Evolutionary conservation across 2,797 vertebrate species (phyloP), one percentile per base, ranked within the genome.

Genomic region (Staurois parvus): DNA sequence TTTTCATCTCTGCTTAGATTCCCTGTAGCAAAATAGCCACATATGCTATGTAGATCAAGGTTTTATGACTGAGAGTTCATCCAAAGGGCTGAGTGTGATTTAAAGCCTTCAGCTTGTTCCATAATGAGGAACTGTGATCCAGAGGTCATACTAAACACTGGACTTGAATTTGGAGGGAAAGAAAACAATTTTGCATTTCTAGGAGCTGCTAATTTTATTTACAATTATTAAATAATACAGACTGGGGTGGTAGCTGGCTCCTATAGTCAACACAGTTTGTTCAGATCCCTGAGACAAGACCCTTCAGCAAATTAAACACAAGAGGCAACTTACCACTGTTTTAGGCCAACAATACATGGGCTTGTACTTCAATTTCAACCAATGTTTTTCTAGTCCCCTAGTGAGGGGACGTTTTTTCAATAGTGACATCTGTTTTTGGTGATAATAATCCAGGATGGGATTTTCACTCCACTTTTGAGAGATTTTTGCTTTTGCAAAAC

Each of bases 11-110:
- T 67, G 19, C 17, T 40, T 67, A 40, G 37, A 37, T 24, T 67
- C 15, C 40, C 29, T 80, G 28, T 70, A 80, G 45, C 34, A 80
- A 70, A 80, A 56, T 30, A 17, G 21, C 37, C 30, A 70, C 78
- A 80, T 70, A 80, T 80, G 78, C 42, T 72, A 52, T 81, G 34
- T 81, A 56, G 69, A 73, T 81, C 69, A 70, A 7, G 4, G 45
- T 30, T 80, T 80, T 70, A 80, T 70, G 67, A 34, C 66, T 70
- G 21, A 56, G 29, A 70, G 78, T 80, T 80, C 78, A 80, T 80
- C 78, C 78, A 80, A 80, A 80, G 78, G 48, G 7, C 78, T 70
- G 42, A 19, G 29, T 8, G 37, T 3, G 77, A 68, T 48, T n/a
- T 68, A 79, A 79, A 79, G 76, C 19, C 37, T 37, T 48, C 19